A percentile compares a stretch with the other conserved stretches of the same genome.
Conservation (phyloP, 1,140 invertebrate species). For the Onthophagus taurus region DNA sequence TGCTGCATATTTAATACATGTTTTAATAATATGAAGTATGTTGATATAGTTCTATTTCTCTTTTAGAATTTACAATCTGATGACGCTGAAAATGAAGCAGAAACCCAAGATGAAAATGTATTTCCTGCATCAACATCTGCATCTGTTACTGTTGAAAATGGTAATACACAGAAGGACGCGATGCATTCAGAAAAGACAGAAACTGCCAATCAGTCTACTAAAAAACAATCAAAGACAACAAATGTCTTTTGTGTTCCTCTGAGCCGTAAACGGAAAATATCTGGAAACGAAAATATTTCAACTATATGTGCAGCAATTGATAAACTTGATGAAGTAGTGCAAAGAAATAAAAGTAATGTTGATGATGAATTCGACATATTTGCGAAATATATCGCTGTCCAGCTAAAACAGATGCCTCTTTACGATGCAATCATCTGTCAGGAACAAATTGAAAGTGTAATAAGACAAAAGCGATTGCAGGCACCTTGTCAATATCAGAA, state of each 20-base stretch:
- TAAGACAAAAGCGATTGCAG: constrained; percentile 20
- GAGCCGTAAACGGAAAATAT: constrained; percentile 17
- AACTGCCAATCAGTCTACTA: constrained; percentile 16
- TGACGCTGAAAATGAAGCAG: constrained; percentile 15
- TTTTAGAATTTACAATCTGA: constrained; percentile 17
- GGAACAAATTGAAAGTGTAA: constrained; percentile 17
- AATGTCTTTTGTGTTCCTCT: constrained; percentile 11
- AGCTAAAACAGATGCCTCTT: constrained; percentile 19
- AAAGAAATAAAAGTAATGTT: constrained; percentile 15
- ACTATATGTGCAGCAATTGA: constrained; percentile 18
- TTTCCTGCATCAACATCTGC: constrained; percentile 18
- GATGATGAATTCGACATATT: constrained; percentile 20
- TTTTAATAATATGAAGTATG: constrained; percentile 7
- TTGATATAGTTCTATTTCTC: constrained; percentile 15
- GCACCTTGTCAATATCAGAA: constrained; percentile 11
- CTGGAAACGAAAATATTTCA: constrained; percentile 18
- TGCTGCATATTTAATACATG: constrained; percentile 6
- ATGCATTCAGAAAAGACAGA: constrained; percentile 16
- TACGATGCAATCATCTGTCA: constrained; percentile 19
- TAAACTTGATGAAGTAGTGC: constrained; percentile 20
- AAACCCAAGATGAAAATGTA: constrained; percentile 15
- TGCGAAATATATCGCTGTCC: constrained; percentile 14
- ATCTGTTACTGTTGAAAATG: constrained; percentile 17
- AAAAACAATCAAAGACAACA: constrained; percentile 16
- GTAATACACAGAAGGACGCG: constrained; percentile 14